Evolutionary conservation across 2,797 vertebrate species (phyloP).

Genomic region (Somateria mollissima): DNA sequence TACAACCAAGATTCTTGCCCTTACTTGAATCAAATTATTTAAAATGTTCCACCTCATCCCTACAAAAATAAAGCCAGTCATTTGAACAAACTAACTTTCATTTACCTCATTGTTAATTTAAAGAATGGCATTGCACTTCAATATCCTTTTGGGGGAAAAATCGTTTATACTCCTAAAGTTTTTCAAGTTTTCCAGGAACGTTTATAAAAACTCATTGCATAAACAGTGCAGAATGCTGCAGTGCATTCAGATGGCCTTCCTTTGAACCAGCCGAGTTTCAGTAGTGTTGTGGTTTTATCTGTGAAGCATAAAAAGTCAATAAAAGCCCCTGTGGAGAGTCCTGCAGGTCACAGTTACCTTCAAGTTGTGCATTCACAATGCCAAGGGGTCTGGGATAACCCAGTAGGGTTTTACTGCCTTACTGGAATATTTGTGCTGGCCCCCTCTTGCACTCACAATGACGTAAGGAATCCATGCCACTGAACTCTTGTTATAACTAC

Average conservation of each 20-base stretch:
- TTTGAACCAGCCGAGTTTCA: neutral
- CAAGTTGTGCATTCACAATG: neutral
- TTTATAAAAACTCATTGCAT: neutral
- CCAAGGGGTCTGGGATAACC: neutral
- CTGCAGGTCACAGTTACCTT: neutral
- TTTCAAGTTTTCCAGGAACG: neutral
- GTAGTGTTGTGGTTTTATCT: neutral
- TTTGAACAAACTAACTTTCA: neutral
- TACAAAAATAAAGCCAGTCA: conserved; percentile 6
- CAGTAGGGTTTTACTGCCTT: neutral
- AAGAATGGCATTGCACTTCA: neutral
- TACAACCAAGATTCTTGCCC: neutral
- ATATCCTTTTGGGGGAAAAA: neutral
- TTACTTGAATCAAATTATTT: conserved; percentile 30
- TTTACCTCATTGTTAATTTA: conserved; percentile 9
- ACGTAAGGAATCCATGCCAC: neutral
- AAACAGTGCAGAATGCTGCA: neutral
- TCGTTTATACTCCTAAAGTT: neutral
- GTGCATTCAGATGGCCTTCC: neutral
- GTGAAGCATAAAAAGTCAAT: neutral
- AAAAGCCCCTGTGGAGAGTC: neutral
- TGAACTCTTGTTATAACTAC: neutral
- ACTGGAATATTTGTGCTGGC: neutral
- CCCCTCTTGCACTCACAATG: neutral
- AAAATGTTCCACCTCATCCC: neutral